Conservation (phyloP, 2,113 vertebrate genomes). For the Megaptera novaeangliae region DNA sequence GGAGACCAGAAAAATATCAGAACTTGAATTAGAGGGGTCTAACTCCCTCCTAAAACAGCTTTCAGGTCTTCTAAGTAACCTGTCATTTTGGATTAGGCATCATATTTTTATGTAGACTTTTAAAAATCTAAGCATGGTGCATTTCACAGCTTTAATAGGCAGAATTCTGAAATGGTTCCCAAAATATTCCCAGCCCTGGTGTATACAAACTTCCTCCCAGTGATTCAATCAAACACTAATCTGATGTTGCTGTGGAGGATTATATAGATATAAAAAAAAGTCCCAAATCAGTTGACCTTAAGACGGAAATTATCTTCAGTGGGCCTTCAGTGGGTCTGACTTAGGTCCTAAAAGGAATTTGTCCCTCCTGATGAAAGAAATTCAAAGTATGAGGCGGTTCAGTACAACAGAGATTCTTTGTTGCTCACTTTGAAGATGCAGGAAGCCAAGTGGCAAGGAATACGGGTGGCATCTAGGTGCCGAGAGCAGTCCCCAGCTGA, state of each 20-base stretch:
- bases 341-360: background rate
- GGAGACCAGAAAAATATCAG: background rate
- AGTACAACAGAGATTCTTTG: background rate
- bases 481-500: background rate
- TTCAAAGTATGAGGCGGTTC: background rate
- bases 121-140: background rate
- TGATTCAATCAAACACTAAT: background rate
- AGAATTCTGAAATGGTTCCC: background rate
- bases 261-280: background rate
- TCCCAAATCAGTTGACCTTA: background rate
- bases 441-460: background rate
- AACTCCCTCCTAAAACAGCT: background rate
- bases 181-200: background rate
- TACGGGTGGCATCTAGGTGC: background rate
- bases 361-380: background rate
- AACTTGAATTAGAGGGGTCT: background rate
- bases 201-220: background rate
- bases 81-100: background rate
- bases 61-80: background rate
- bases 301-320: background rate
- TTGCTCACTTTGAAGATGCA: background rate
- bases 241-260: background rate
- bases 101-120: background rate
- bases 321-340: background rate
- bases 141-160: background rate